A percentile compares a stretch with the other conserved stretches of the same genome.
Evolutionary conservation across 1,140 invertebrate genomes (phyloP).

Genomic region (Rhopalosiphum padi): DNA sequence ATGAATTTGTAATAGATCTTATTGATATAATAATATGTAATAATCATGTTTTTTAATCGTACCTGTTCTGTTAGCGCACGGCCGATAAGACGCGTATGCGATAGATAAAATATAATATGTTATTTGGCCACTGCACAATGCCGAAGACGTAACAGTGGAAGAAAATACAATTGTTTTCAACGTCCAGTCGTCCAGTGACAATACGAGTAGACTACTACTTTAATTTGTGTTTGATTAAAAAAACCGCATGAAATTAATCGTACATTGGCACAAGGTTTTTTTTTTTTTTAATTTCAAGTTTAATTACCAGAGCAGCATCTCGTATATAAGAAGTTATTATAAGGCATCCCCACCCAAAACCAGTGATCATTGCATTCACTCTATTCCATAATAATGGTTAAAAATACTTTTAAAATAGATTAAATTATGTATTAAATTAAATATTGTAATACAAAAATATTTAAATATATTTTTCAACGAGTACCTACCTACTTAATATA

Average conservation of each 20-base stretch:
- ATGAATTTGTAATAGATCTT: not conserved
- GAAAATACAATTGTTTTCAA: not conserved
- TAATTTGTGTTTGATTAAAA: not conserved
- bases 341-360: not conserved
- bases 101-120: not conserved
- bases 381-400: not conserved
- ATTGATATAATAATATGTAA: not conserved
- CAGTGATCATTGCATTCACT: not conserved
- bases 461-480: not conserved
- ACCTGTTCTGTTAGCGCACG: not conserved
- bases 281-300: conserved; percentile 16
- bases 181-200: not conserved
- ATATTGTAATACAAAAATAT: not conserved
- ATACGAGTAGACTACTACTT: not conserved
- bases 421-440: not conserved
- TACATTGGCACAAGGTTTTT: not conserved
- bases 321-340: not conserved
- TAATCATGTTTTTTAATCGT: not conserved
- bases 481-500: too few relatives aligned
- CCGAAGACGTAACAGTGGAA: not conserved
- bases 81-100: not conserved
- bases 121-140: not conserved
- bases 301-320: not conserved
- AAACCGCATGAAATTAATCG: conserved; percentile 1
- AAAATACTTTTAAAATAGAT: not conserved